phyloP scores from a whole-genome alignment of 37 sponge, comb jelly and placozoan species.

The Beroe forskalii region DNA sequence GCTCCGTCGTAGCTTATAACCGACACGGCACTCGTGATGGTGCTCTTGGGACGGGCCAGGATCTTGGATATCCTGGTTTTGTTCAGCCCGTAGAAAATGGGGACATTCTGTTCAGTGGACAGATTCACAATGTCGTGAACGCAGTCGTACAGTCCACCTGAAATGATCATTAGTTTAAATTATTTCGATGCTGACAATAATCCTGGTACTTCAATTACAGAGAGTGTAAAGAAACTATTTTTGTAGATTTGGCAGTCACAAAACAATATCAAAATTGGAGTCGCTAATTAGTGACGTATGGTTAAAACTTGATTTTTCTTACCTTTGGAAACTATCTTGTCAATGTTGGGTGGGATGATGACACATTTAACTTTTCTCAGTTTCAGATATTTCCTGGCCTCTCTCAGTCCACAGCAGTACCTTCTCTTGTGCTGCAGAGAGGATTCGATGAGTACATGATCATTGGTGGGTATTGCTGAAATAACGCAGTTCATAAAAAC shows the following conservation, averaged over 20 bases:
- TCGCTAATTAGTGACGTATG: neutral
- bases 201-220: no score
- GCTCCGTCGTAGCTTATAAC: slow-evolving; percentile 94
- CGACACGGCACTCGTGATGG: slow-evolving; percentile 78
- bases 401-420: slow-evolving; percentile 86
- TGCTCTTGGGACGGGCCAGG: slow-evolving; percentile 56
- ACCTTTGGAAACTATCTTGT: slow-evolving; percentile 84
- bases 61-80: slow-evolving; percentile 68
- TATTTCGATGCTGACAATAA: no score
- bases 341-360: slow-evolving; percentile 85
- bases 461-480: no score
- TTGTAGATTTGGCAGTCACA: neutral
- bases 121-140: slow-evolving; percentile 69
- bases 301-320: no score
- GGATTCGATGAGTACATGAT: no score
- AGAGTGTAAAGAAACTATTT: neutral
- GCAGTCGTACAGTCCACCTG: slow-evolving; percentile 84
- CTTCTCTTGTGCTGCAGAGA: slow-evolving; percentile 69
- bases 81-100: slow-evolving; percentile 81
- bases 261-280: neutral
- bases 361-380: slow-evolving; percentile 83
- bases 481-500: no score
- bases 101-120: slow-evolving; percentile 73
- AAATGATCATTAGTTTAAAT: no score
- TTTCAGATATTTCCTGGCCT: slow-evolving; percentile 84